A percentile compares a stretch with the other conserved stretches of the same genome.
phyloP scores from a whole-genome alignment of 2,113 vertebrate genomes.

The Rhea americana region DNA sequence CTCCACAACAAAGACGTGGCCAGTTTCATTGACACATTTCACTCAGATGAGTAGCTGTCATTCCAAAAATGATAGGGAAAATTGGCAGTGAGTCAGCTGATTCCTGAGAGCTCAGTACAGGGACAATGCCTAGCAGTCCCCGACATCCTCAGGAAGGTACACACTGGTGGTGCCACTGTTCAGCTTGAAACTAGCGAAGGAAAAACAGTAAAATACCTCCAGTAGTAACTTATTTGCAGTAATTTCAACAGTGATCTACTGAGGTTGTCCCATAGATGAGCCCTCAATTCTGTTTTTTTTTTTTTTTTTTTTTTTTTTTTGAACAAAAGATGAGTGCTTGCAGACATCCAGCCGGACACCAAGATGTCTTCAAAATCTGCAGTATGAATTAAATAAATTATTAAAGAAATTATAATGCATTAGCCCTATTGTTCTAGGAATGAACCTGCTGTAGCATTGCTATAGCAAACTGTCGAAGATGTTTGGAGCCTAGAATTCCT shows the following conservation, averaged over 20 bases:
- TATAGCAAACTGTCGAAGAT: not conserved
- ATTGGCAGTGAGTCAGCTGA: not conserved
- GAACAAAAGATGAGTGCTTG: not conserved
- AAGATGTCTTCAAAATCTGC: constrained; percentile 4
- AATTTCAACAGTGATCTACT: not conserved
- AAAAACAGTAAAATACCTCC: not conserved
- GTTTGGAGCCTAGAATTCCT: not conserved
- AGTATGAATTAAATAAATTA: constrained; percentile 25
- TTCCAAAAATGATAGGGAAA: not conserved
- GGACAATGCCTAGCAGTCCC: not conserved
- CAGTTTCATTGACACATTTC: not conserved
- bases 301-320: not conserved
- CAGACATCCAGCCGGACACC: not conserved
- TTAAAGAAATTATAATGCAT: constrained; percentile 19
- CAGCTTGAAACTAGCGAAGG: not conserved
- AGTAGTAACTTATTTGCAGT: not conserved
- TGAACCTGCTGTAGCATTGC: not conserved
- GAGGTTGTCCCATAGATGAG: not conserved
- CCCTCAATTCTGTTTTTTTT: not conserved
- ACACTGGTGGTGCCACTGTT: not conserved
- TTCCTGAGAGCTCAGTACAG: not conserved
- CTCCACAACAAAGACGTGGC: not conserved
- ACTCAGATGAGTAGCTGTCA: not conserved
- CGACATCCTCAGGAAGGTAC: not conserved
- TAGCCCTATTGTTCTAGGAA: not conserved